A percentile compares a stretch with the other conserved stretches of the same genome.
phyloP scores from a whole-genome alignment of 2,797 vertebrate species.

The Taenioides sp. region DNA sequence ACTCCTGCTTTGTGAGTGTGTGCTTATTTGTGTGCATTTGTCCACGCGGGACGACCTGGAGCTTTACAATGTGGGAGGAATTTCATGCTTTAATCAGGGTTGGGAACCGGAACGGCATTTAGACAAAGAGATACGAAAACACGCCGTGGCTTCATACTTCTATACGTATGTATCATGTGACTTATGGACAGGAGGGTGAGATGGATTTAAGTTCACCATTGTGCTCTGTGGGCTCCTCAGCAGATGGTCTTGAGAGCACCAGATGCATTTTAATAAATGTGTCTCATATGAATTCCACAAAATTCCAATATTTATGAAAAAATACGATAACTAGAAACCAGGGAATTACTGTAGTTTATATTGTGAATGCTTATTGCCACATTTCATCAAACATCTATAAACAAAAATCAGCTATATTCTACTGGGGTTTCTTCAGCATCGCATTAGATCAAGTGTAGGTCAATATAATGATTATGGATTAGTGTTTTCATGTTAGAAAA shows the following conservation, averaged over 20 bases:
- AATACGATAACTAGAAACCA: neutral
- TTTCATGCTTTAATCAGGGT: conserved; percentile 62
- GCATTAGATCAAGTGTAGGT: neutral
- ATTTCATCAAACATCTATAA: neutral
- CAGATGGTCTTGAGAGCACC: conserved; percentile 57
- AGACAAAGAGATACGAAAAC: conserved; percentile 51
- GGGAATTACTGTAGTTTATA: no score
- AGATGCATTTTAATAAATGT: conserved; percentile 32
- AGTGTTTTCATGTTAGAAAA: no score
- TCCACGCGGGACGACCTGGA: conserved; percentile 54
- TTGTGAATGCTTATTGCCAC: neutral
- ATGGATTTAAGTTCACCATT: conserved; percentile 23
- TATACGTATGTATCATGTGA: conserved; percentile 7
- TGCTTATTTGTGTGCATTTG: conserved; percentile 42
- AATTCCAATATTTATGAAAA: neutral
- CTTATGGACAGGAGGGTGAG: conserved; percentile 19
- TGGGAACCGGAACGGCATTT: conserved; percentile 59
- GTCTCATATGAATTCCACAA: neutral
- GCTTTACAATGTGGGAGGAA: conserved; percentile 57
- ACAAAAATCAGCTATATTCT: neutral
- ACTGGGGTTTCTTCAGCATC: neutral
- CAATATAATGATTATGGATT: neutral
- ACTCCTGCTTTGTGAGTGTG: conserved; percentile 47
- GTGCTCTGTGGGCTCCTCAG: conserved; percentile 43
- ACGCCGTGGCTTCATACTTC: conserved; percentile 7